Evolutionary conservation across 2,888 invertebrate genomes (phyloP).

Genomic region (Lasioglossum figueresi): DNA sequence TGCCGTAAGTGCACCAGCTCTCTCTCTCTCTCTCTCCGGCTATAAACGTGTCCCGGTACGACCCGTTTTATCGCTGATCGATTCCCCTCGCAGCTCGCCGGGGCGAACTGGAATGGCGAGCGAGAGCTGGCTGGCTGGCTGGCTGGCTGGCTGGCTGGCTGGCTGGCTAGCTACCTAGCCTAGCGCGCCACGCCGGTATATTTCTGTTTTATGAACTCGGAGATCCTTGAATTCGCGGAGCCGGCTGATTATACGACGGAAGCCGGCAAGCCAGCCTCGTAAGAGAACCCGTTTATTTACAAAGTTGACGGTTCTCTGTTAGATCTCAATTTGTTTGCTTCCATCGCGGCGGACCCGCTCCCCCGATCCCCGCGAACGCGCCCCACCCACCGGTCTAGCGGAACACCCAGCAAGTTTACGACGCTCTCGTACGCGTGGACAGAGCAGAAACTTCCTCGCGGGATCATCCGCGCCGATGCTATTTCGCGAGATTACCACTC

Average conservation of each 20-base stretch:
- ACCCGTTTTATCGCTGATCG: slow-evolving; percentile 55
- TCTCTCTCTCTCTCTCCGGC: not conserved
- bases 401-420: not conserved
- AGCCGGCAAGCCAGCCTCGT: slow-evolving; percentile 13
- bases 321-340: slow-evolving; percentile 23
- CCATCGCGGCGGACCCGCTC: not conserved
- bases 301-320: slow-evolving; percentile 13
- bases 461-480: not conserved
- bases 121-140: not conserved
- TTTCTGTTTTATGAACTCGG: slow-evolving; percentile 42
- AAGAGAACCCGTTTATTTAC: slow-evolving; percentile 30
- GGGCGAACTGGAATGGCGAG: slow-evolving; percentile 30
- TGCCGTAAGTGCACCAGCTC: slow-evolving; percentile 1
- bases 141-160: slow-evolving; percentile 10
- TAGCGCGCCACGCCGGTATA: slow-evolving; percentile 10
- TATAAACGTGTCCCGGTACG: slow-evolving; percentile 43
- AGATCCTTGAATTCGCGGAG: slow-evolving; percentile 33
- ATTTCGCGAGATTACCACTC: not conserved
- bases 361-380: not conserved
- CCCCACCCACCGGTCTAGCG: not conserved
- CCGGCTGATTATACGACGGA: slow-evolving; percentile 20
- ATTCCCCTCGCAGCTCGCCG: slow-evolving; percentile 40
- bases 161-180: not conserved
- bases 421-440: not conserved
- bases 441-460: not conserved